Conservation (phyloP, 2,888 invertebrate genomes). For the Merodon equestris region DNA sequence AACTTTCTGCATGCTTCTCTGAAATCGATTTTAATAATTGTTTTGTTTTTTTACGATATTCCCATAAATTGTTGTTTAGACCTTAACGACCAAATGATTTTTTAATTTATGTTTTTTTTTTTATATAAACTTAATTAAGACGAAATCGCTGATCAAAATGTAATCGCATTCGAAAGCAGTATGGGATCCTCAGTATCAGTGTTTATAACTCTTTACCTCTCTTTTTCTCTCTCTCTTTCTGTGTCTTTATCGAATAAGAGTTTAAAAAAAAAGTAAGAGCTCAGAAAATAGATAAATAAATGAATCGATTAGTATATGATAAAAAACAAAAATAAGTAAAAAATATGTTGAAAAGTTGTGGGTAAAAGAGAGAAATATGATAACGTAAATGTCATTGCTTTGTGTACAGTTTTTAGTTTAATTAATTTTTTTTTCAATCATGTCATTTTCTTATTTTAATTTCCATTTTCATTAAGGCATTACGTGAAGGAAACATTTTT, state of each 20-base stretch:
- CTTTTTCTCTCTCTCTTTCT: conserved; percentile 10
- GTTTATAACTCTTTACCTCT: neutral
- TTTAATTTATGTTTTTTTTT: neutral
- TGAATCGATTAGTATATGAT: conserved; percentile 71
- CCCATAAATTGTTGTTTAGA: conserved; percentile 36
- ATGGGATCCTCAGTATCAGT: conserved; percentile 54
- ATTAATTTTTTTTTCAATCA: conserved; percentile 26
- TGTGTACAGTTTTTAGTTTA: conserved; percentile 31
- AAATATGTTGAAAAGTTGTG: conserved; percentile 34
- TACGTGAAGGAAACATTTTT: too few species aligned
- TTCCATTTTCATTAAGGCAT: too few species aligned
- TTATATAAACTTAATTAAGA: conserved; percentile 23
- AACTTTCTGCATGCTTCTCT: conserved; percentile 48
- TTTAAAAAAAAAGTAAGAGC: too few species aligned
- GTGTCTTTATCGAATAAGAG: conserved; percentile 1
- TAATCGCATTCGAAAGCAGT: conserved; percentile 50
- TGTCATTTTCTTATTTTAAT: conserved; percentile 31
- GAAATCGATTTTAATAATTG: conserved; percentile 7
- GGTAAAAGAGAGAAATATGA: conserved; percentile 42
- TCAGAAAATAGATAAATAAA: conserved; percentile 18
- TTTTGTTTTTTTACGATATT: conserved; percentile 24
- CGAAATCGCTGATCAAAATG: neutral
- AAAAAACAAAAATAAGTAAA: too few species aligned
- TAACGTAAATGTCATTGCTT: conserved; percentile 31
- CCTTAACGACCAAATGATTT: conserved; percentile 3